Evolutionary conservation across 2,113 vertebrate genomes (phyloP).

Genomic region (Pagrus major): DNA sequence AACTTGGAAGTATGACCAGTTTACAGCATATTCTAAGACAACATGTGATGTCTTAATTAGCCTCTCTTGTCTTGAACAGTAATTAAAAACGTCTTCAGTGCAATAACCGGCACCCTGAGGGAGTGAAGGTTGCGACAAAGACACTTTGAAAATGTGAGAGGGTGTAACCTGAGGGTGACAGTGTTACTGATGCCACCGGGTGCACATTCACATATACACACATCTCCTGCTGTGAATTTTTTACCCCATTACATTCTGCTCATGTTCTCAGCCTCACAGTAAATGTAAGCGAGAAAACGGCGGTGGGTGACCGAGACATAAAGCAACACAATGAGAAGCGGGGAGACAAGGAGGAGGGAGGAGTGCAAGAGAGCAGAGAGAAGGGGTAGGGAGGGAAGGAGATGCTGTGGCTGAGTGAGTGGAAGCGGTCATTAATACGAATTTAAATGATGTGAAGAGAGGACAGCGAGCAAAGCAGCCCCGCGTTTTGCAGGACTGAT

Average conservation of each 20-base stretch:
- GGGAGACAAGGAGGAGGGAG: conserved; percentile 4
- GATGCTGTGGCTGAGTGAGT: conserved; percentile 56
- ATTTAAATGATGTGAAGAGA: conserved; percentile 65
- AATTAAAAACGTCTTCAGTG: background rate
- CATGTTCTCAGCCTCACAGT: conserved; percentile 38
- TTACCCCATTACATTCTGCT: conserved; percentile 54
- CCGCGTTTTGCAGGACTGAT: background rate
- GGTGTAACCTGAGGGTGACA: conserved; percentile 30
- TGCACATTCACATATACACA: conserved; percentile 1
- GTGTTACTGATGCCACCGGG: conserved; percentile 15
- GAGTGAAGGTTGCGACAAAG: conserved; percentile 16
- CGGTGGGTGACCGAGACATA: conserved; percentile 11
- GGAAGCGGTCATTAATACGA: conserved; percentile 70
- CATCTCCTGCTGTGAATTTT: background rate
- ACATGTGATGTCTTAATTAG: background rate
- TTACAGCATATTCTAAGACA: background rate
- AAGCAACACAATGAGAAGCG: conserved; percentile 37
- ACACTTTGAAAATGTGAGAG: conserved; percentile 37
- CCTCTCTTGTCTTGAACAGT: background rate
- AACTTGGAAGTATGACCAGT: background rate
- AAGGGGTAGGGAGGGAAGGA: conserved; percentile 32
- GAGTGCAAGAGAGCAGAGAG: conserved; percentile 10
- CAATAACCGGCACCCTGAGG: background rate
- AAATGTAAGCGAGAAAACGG: conserved; percentile 22
- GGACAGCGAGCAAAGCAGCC: conserved; percentile 28